A percentile compares a stretch with the other conserved stretches of the same genome.
Evolutionary conservation across 1,140 invertebrate species (phyloP).

Genomic region (Gonatopus flavifemur): DNA sequence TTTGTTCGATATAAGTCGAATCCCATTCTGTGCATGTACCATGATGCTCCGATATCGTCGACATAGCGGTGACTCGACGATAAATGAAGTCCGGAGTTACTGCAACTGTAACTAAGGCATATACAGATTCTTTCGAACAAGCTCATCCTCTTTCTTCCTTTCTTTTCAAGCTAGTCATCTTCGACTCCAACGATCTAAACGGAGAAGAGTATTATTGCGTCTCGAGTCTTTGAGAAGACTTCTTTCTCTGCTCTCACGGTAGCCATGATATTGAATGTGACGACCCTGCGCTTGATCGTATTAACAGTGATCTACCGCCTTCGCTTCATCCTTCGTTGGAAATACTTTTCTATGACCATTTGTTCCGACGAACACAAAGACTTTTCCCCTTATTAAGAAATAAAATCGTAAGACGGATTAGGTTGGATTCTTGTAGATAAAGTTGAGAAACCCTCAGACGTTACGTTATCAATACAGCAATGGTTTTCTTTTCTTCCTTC

Average conservation of each 20-base stretch:
- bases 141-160: too few relatives aligned
- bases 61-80: too few relatives aligned
- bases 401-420: slow-evolving; percentile 22
- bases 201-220: slow-evolving; percentile 17
- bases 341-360: neutral
- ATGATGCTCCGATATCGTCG: too few relatives aligned
- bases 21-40: too few relatives aligned
- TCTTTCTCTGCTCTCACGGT: slow-evolving; percentile 3
- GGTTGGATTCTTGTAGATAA: too few relatives aligned
- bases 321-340: slow-evolving; percentile 10
- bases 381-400: slow-evolving; percentile 19
- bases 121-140: too few relatives aligned
- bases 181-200: slow-evolving; percentile 12
- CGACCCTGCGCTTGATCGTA: slow-evolving; percentile 5
- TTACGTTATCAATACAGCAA: too few relatives aligned
- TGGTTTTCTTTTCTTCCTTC: too few relatives aligned
- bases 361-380: slow-evolving; percentile 12
- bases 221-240: slow-evolving; percentile 2
- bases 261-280: slow-evolving; percentile 16
- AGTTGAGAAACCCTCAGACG: too few relatives aligned
- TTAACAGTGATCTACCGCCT: neutral
- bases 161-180: neutral
- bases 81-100: too few relatives aligned
- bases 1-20: too few relatives aligned
- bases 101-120: too few relatives aligned